A percentile compares a stretch with the other conserved stretches of the same genome.
Evolutionary conservation across 2,888 invertebrate genomes (phyloP).

Genomic region (Dexiosoma caninum): DNA sequence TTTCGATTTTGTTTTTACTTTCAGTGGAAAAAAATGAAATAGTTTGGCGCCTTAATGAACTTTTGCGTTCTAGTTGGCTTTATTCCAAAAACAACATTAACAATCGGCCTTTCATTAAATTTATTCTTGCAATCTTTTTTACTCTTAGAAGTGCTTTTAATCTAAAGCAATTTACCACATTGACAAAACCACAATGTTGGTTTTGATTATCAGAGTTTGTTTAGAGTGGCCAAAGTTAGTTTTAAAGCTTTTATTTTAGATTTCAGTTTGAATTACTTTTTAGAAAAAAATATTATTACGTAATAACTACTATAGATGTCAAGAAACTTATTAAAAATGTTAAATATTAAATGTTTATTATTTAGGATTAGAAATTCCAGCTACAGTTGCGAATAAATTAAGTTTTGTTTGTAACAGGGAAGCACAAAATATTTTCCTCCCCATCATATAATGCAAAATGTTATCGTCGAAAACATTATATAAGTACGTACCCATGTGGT

Average conservation of each 20-base stretch:
- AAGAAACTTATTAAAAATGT: too few relatives aligned
- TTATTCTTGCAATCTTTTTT: constrained; percentile 15
- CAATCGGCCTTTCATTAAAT: constrained; percentile 17
- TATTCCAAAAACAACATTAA: constrained; percentile 20
- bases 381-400: too few relatives aligned
- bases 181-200: constrained; percentile 1
- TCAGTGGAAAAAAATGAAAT: constrained; percentile 7
- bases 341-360: too few relatives aligned
- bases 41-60: constrained; percentile 58
- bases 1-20: not conserved
- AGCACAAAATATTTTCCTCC: too few relatives aligned
- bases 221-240: not conserved
- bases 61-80: constrained; percentile 47
- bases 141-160: not conserved
- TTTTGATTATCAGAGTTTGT: not conserved
- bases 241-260: not conserved
- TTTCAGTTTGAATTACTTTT: not conserved
- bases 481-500: too few relatives aligned
- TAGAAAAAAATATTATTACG: too few relatives aligned
- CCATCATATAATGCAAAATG: too few relatives aligned
- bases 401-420: too few relatives aligned
- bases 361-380: too few relatives aligned
- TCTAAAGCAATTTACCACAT: constrained; percentile 8
- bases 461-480: too few relatives aligned
- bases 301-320: too few relatives aligned